Evolutionary conservation across 2,113 vertebrate species (phyloP).

Genomic region (Globicephala melas): DNA sequence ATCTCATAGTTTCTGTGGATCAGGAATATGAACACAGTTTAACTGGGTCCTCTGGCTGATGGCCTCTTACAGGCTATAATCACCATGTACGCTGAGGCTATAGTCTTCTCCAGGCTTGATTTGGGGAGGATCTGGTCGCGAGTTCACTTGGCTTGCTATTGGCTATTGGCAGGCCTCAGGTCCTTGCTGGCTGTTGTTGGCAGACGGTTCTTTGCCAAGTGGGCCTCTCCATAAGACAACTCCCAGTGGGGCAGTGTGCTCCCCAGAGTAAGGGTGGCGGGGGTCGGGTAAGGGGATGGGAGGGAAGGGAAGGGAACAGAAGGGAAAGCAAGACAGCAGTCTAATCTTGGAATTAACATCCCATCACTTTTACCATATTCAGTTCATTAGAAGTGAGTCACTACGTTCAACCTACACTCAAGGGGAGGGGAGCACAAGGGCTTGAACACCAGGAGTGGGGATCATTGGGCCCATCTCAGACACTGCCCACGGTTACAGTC

Average conservation of each 20-base stretch:
- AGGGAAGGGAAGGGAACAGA: background rate
- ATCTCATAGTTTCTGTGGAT: background rate
- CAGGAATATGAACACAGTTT: background rate
- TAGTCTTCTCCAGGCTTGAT: background rate
- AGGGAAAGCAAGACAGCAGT: no score
- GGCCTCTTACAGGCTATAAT: background rate
- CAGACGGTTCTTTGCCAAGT: background rate
- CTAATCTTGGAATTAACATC: background rate
- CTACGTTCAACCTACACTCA: background rate
- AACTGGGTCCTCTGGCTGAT: background rate
- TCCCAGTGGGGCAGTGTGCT: background rate
- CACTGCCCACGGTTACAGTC: background rate
- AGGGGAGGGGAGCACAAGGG: background rate
- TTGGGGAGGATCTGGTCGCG: background rate
- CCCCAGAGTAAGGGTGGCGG: background rate
- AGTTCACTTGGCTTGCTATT: background rate
- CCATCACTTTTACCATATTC: background rate
- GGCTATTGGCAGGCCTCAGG: background rate
- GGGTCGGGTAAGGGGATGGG: no score
- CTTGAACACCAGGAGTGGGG: background rate
- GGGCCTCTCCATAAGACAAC: background rate
- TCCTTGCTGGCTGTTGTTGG: background rate
- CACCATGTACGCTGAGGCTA: background rate
- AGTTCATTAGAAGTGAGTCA: background rate
- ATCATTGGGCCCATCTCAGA: background rate